These are phyloP conservation scores for Intellagama lesueurii DNA, from an alignment of 2,797 vertebrate genomes.

Conservation along the genomic window DNA sequence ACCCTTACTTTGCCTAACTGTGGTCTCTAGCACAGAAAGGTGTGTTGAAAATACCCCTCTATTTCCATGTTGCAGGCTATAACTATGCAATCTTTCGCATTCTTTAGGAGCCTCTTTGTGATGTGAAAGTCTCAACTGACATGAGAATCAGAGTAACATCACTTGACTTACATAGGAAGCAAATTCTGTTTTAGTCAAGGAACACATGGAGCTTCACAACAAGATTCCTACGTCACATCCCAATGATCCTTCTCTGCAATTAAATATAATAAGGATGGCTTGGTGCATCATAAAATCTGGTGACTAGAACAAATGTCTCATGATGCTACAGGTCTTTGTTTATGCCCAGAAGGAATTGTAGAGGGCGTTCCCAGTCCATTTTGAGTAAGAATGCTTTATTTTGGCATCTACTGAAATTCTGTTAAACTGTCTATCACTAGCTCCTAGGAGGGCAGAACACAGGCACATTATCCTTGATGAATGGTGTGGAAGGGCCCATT, in stretches of 20 bases:
- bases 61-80: neutral
- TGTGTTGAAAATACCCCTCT: neutral
- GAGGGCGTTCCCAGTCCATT: neutral
- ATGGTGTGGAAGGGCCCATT: neutral
- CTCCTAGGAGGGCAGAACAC: neutral
- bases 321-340: neutral
- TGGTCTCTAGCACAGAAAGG: neutral
- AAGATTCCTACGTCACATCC: neutral
- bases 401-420: neutral
- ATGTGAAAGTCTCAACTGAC: neutral
- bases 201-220: neutral
- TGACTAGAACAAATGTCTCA: neutral
- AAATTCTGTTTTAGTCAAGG: neutral
- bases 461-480: accelerated
- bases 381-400: neutral
- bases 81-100: neutral
- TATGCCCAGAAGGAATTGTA: neutral
- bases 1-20: neutral
- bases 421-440: neutral
- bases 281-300: neutral
- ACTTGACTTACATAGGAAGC: too few species aligned
- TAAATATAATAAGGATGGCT: too few species aligned
- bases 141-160: neutral
- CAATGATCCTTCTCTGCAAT: neutral
- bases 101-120: neutral